Evolutionary conservation across 2,888 invertebrate species (phyloP).

Genomic region (Xiphydria camelus): DNA sequence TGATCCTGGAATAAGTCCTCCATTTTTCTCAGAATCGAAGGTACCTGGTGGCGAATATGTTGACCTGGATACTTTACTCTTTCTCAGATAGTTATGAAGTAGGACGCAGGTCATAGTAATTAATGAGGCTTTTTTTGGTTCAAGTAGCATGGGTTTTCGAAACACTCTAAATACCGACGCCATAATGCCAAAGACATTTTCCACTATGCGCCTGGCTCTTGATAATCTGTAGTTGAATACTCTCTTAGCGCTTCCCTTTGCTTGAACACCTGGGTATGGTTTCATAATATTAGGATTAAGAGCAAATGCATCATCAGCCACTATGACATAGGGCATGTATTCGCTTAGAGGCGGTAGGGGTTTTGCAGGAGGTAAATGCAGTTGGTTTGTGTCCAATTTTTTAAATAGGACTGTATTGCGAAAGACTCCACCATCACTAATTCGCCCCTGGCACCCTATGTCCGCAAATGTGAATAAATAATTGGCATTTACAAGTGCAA

Average conservation of each 20-base stretch:
- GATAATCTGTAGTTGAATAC: conserved; percentile 27
- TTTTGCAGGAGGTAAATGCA: conserved; percentile 28
- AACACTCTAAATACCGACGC: too few relatives aligned
- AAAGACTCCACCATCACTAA: too few relatives aligned
- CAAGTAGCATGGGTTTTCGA: too few relatives aligned
- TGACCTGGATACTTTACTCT: too few relatives aligned
- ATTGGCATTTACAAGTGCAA: conserved; percentile 33
- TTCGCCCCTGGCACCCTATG: conserved; percentile 33
- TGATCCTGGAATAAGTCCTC: too few relatives aligned
- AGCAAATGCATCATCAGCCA: conserved; percentile 40
- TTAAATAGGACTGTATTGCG: conserved; percentile 2
- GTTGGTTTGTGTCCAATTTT: conserved; percentile 21
- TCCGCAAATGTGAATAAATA: conserved; percentile 34
- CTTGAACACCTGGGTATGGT: conserved; percentile 30
- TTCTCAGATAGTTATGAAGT: too few relatives aligned
- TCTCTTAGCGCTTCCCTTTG: conserved; percentile 15
- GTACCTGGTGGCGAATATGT: too few relatives aligned
- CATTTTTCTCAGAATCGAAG: too few relatives aligned
- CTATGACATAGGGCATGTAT: conserved; percentile 30
- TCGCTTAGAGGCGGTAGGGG: conserved; percentile 25
- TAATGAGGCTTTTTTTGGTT: too few relatives aligned
- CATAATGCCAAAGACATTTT: conserved; percentile 10
- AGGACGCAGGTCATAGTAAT: too few relatives aligned
- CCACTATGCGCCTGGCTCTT: conserved; percentile 4
- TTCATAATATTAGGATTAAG: conserved; percentile 32